Evolutionary conservation across 1,140 invertebrate genomes (phyloP), one percentile per base, ranked within the genome.

Genomic region (Ostrea denselamellosa): DNA sequence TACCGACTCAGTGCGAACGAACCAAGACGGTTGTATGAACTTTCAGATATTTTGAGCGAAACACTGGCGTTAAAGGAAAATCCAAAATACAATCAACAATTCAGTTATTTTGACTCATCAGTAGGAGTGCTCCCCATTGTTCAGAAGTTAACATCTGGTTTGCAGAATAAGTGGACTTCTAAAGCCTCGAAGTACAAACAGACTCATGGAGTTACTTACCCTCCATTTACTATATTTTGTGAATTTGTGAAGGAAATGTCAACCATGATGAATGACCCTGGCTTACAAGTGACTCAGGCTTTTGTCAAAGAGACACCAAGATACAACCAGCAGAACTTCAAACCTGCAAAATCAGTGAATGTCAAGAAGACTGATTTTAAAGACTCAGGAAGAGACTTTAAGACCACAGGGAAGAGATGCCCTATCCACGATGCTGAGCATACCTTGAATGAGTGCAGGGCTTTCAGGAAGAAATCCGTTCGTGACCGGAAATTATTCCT

Each of bases 61-160:
- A 86, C 89, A 14, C 8, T 87, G 82, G 85, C 44, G 22, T 10
- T 77, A 12, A 91, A 90, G 81, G 86, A 88, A n/a, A 86, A 91
- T 83, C 17, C 25, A 0, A 83, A 22, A 44, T 89, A 87, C 68
- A 44, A 19, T 5, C 25, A 7, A 17, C 58, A 68, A 22, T 77
- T 91, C n/a, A 65, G 56, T n/a, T 91, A 91, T 85, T 90, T 88
- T 71, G 89, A 90, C 85, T 77, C 90, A 34, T 88, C 86, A 4
- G 53, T 83, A n/a, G 89, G 89, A 28, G 83, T 91, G 9, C 77
- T 81, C 10, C 86, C 89, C 7, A 86, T 89, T 85, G 85, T 90
- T 12, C 28, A 22, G 2, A 91, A 91, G 56, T 65, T 90, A n/a
- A 68, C 89, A 91, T 88, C 62, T 90, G 86, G 90, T n/a, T n/a